Conservation (phyloP, 2,113 vertebrate genomes). For the Neotragus moschatus region DNA sequence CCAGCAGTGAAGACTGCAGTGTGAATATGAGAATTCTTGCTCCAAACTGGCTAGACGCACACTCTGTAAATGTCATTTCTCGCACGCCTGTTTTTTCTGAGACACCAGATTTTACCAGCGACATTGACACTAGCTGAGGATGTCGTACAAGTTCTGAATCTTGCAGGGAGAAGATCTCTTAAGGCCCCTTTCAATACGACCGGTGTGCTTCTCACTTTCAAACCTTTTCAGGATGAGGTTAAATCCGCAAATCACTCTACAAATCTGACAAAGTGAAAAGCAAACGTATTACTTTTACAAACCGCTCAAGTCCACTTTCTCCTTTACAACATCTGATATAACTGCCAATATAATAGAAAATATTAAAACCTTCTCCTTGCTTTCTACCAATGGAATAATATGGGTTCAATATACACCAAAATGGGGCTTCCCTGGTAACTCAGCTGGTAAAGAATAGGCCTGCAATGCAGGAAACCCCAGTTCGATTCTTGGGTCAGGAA, state of each 20-base stretch:
- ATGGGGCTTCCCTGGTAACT: background rate
- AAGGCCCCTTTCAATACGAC: background rate
- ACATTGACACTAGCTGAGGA: background rate
- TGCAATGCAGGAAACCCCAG: background rate
- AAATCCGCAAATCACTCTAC: background rate
- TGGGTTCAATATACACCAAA: background rate
- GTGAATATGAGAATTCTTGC: slow-evolving; percentile 34
- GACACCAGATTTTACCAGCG: background rate
- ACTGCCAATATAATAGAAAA: background rate
- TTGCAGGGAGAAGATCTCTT: background rate
- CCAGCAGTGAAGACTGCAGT: background rate
- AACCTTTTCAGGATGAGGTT: background rate
- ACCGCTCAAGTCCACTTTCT: background rate
- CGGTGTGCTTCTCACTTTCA: background rate
- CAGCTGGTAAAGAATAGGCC: background rate
- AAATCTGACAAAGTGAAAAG: background rate
- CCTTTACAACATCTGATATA: background rate
- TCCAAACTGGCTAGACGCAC: slow-evolving; percentile 43
- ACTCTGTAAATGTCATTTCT: slow-evolving; percentile 52
- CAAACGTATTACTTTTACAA: background rate
- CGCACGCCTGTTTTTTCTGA: slow-evolving; percentile 8
- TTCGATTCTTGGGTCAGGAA: background rate
- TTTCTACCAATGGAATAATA: background rate
- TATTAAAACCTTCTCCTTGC: background rate
- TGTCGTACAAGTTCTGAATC: background rate